Conservation (phyloP, 1,140 invertebrate genomes). For the Babylonia areolata region DNA sequence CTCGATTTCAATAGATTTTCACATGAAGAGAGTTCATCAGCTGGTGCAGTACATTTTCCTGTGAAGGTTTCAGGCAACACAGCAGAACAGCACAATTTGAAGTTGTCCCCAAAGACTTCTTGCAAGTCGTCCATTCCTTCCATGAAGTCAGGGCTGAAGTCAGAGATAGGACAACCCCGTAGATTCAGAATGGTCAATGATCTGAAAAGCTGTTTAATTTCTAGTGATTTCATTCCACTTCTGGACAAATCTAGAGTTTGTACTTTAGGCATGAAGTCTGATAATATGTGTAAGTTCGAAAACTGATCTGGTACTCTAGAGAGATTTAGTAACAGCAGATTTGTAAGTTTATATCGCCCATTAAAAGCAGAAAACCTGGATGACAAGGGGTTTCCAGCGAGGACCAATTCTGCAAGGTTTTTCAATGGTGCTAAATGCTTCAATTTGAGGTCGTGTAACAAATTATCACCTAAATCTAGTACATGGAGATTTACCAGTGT, state of each 20-base stretch:
- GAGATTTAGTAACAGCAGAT: not conserved
- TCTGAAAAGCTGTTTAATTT: not conserved
- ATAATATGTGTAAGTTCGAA: not conserved
- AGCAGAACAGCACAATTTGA: not conserved
- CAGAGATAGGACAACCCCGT: not conserved
- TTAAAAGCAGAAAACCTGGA: not conserved
- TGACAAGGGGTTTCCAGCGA: not conserved
- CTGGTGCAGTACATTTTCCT: not conserved
- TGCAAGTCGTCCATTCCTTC: not conserved
- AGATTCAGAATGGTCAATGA: not conserved
- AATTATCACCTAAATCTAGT: not conserved
- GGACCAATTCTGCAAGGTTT: not conserved
- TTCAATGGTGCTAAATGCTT: not conserved
- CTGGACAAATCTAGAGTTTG: not conserved
- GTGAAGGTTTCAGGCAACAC: not conserved
- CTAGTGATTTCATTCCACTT: not conserved
- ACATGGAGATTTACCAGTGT: not conserved
- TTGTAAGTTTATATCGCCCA: not conserved
- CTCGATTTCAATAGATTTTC: not conserved
- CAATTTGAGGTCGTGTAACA: not conserved
- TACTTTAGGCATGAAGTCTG: not conserved
- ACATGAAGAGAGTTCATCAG: conserved; percentile 19
- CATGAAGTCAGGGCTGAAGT: not conserved
- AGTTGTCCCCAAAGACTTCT: not conserved
- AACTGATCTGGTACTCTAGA: not conserved